Base-by-base conservation (phyloP, 2,113 vertebrate genomes). In the Notothenia rossii region DNA sequence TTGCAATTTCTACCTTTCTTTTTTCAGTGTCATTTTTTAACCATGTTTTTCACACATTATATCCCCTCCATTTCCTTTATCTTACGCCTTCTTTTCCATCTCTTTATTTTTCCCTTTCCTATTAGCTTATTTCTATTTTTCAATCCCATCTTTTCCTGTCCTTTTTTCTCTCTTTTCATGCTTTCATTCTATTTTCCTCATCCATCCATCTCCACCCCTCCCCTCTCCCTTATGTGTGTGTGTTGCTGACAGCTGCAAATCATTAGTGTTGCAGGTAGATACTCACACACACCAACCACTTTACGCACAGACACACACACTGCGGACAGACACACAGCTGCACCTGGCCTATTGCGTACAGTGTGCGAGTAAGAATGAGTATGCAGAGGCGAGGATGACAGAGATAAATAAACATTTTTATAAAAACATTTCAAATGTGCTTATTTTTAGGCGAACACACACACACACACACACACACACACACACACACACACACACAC, bases 181-280 rank as follows among this genome's bases (percentile, higher is more conserved):
- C 7, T 55, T 17, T 12, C 10, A 18, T 33, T n/a, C 7, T 20
- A 14, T 10, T 58, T 64, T 58, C 18, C n/a, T 29, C 15, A 60
- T 45, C 46, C 53, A 54, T 54, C 66, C 43, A 17, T 40, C 3
- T 45, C 36, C 45, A 40, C 14, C 15, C 53, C 5, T 60, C 54
- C 17, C 48, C 63, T 18, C 48, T 67, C 20, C 4, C 0, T 7
- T 59, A 13, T 12, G 7, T 56, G 45, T 51, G 65, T 53, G 65
- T 53, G 49, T 62, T 63, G 46, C 77, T 82, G 77, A 89, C 87
- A 89, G 89, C 83, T 91, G 87, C 78, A 89, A 73, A 88, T 91
- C 87, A 87, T 91, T 89, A 89, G 82, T 79, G 78, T 81, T 75
- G 81, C 87, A 91, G 83, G 83, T 86, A 90, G 46, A 74, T 15